Evolutionary conservation across 2,888 invertebrate species (phyloP).

Genomic region (Hermodice carunculata): DNA sequence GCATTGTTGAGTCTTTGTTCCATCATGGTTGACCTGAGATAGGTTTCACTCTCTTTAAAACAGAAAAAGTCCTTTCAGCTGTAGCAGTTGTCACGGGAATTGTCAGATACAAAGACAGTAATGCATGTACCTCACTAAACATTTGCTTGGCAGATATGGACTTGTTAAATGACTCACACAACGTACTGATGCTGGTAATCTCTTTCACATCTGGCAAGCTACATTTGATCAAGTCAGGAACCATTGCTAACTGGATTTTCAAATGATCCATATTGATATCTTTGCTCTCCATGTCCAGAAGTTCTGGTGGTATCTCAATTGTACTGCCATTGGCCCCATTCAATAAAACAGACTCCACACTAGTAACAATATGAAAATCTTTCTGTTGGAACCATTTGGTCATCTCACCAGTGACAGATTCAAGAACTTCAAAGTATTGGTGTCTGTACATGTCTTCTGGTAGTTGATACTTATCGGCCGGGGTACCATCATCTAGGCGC

Average conservation of each 20-base stretch:
- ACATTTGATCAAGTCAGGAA: neutral
- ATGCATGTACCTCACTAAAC: neutral
- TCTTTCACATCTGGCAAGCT: neutral
- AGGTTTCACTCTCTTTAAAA: conserved; percentile 6
- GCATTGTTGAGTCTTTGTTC: conserved; percentile 9
- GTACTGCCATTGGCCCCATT: too few species aligned
- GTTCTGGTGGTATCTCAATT: neutral
- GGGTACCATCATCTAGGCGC: neutral
- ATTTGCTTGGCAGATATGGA: neutral
- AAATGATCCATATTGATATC: neutral
- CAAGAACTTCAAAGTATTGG: neutral
- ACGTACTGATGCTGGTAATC: too few species aligned
- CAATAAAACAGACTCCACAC: too few species aligned
- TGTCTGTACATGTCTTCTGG: neutral
- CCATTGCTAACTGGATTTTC: neutral
- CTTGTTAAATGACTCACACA: neutral
- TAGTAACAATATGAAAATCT: neutral
- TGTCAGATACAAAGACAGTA: neutral
- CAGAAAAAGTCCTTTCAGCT: conserved; percentile 8
- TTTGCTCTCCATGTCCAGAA: neutral
- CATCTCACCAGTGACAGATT: neutral
- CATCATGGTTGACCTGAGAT: neutral
- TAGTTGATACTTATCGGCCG: neutral
- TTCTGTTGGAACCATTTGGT: neutral
- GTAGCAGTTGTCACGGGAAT: conserved; percentile 11